Evolutionary conservation across 2,113 vertebrate genomes (phyloP), one percentile per base, ranked within the genome.

Genomic region (Pedionomus torquatus): DNA sequence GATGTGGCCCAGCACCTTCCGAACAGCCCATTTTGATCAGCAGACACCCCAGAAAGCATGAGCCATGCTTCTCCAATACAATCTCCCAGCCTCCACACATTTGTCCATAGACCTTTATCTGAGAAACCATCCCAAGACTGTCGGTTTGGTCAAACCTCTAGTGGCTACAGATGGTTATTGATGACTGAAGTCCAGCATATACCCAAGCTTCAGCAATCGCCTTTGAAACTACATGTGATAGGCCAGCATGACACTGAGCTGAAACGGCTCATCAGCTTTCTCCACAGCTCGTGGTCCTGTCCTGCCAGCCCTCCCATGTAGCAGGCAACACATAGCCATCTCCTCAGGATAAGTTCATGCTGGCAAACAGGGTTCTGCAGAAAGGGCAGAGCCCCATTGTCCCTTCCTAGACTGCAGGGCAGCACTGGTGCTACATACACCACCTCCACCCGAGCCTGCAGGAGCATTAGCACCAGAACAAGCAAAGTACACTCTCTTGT

Each of bases 341-440:
- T 70, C 48, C 49, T 64, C 33, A 17, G 55, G 8, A 68, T 46
- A 79, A 26, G 65, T 26, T 25, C 5, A 5, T 1, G n/a, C 35
- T 64, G 63, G 30, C 39, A 35, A 83, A 19, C 21, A 65, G 24
- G 26, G 21, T 13, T 83, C 35, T 0, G 0, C 44, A 79, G 17
- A 17, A 82, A 58, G 74, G 51, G n/a, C 43, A 89, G 37, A 87
- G 72, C 14, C 31, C 70, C 37, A 18, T 2, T 7, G 26, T 5
- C 57, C 63, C n/a, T 57, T 35, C 63, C 44, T 33, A 72, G 43
- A 4, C 24, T 52, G 17, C 14, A 9, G 15, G 37, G 64, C 33
- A 86, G 33, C 75, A 51, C 0, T 2, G 1, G 25, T 6, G 60
- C 52, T 81, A 17, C 66, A 41, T 20, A 61, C 0, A 0, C 33